Evolutionary conservation across 2,797 vertebrate species (phyloP), one percentile per base, ranked within the genome.

Genomic region (Numenius phaeopus): DNA sequence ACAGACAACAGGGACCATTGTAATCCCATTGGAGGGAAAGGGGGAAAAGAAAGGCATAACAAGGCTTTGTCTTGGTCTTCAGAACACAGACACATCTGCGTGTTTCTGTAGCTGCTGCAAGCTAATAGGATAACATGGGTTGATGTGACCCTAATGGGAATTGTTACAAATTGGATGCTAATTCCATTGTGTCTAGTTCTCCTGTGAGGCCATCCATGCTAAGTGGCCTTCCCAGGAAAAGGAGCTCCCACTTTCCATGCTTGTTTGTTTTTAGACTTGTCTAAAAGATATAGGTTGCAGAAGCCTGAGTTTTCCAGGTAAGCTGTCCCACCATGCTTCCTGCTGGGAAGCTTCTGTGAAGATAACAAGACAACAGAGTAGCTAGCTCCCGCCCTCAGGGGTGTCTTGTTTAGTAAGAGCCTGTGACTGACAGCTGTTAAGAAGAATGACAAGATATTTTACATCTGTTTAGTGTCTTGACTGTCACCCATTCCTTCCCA

Each of bases 371-470:
- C 97, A 95, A 98, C 95, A 98, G 95, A 94, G 90, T 94, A 97
- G 91, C 91, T 94, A 82, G 90, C 93, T 95, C 92, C 95, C 92
- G 90, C 98, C 95, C 97, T 98, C 95, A 96, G 93, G 92, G 97
- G 95, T 98, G 97, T 96, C 97, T 97, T 97, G 88, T 97, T 98
- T 96, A 95, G 83, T 62, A 42, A 93, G 75, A 83, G n/a, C 10
- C 42, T 65, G 96, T 99, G 99, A 99, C 98, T 99, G 99, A 99
- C 99, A 99, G 98, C 98, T 98, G 98, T 98, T 99, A 98, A 97
- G 89, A 96, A 98, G 98, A 97, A 98, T 98, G 98, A 98, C 98
- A 98, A 95, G 98, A 99, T 98, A 98, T 97, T 99, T 98, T 98
- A 98, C 99, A 99, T 99, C 98, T 99, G 98, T 98, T 98, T 98